Percentiles rank a stretch among this genome's conserved stretches.
These are phyloP conservation scores for Python bivittatus DNA, from an alignment of 2,113 vertebrate genomes.

Conservation along the genomic window DNA sequence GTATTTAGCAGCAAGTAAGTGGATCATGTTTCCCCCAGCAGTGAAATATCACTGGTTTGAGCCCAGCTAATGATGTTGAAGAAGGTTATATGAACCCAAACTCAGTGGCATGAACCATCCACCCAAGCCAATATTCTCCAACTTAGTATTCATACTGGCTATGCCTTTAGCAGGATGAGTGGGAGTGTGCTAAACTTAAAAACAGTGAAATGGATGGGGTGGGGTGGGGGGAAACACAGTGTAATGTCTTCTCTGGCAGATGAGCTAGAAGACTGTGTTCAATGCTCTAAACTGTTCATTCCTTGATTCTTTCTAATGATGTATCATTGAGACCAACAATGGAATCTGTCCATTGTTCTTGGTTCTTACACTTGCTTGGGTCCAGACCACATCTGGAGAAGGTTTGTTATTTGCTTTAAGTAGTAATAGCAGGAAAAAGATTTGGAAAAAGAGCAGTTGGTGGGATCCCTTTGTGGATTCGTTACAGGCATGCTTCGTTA, in stretches of 20 bases:
- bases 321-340: neutral
- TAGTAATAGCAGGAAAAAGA: neutral
- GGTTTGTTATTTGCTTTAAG: neutral
- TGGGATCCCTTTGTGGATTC: conserved; percentile 41
- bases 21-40: too few species aligned
- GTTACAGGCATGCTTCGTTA: conserved; percentile 48
- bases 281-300: neutral
- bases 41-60: too few species aligned
- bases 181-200: neutral
- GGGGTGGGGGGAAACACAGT: neutral
- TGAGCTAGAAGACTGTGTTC: neutral
- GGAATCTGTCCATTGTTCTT: neutral
- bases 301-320: neutral
- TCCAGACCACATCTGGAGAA: neutral
- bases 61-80: too few species aligned
- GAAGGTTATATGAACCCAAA: too few species aligned
- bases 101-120: neutral
- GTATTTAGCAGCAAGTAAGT: too few species aligned
- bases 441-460: conserved; percentile 13
- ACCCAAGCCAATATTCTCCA: neutral
- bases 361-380: neutral
- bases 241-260: neutral
- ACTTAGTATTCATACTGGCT: neutral
- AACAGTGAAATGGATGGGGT: neutral
- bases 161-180: neutral